Evolutionary conservation across 2,113 vertebrate genomes (phyloP), one percentile per base, ranked within the genome.

Genomic region (Hippocampus barbouri): DNA sequence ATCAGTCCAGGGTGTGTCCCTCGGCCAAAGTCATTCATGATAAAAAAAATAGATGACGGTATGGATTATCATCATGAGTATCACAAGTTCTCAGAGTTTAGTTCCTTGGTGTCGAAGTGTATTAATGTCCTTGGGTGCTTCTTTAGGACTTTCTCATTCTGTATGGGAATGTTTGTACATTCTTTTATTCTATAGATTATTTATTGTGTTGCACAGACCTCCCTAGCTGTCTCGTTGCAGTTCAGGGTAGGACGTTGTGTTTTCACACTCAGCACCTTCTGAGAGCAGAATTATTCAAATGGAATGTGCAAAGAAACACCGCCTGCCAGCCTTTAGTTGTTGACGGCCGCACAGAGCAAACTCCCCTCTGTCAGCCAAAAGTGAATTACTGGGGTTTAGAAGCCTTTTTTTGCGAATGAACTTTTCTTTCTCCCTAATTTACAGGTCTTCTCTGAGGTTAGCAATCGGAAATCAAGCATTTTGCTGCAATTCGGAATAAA

Each of bases 291-390:
- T 65, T 53, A 64, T 59, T 25, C 60, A 34, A 71, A 41, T 74
- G 47, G 25, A 77, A 73, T 54, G 49, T 74, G 65, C 53, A 15
- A 70, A 16, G 60, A 62, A 21, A 20, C 20, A 75, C 34, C 53
- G 60, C 45, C 25, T 70, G 66, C 62, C 23, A 72, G 71, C 40
- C 49, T 73, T 71, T 45, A 60, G 47, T 56, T 5, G 16, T 54
- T 15, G 9, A 30, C 47, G 27, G 30, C 51, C 57, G 47, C 43
- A 43, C 66, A 79, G 47, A 78, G 63, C 51, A 87, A 83, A 83
- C 70, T 73, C 51, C 27, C 68, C 68, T 76, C 34, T n/a, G 23
- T 25, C 63, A 71, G 73, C 72, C 70, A 68, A 47, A n/a, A 23
- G n/a, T 23, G 2, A 23, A 59, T 27, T 10, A 14, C 27, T 27